These are phyloP conservation scores for Galleria mellonella DNA, from an alignment of 1,140 invertebrate genomes.

Conservation along the genomic window DNA sequence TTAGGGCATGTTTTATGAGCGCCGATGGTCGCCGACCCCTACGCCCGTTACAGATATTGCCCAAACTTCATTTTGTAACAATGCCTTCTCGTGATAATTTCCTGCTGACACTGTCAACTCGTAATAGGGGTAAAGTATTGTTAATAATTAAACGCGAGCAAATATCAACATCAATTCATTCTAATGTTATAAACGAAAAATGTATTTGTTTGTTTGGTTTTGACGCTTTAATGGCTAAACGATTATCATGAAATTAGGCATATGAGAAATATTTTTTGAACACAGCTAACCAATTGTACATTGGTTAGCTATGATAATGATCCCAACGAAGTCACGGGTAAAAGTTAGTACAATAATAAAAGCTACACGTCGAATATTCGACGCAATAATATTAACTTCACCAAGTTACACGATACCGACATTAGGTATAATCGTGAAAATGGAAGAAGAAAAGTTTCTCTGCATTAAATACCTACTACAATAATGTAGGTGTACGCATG, in stretches of 20 bases:
- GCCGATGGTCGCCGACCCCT: constrained; percentile 12
- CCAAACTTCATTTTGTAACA: constrained; percentile 22
- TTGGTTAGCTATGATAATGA: no score
- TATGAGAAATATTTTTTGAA: no score
- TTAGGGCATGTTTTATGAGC: constrained; percentile 37
- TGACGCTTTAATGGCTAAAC: no score
- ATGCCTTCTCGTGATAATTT: constrained; percentile 19
- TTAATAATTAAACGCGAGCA: constrained; percentile 30
- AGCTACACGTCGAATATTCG: not conserved
- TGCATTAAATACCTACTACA: not conserved
- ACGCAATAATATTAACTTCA: not conserved
- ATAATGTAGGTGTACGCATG: not conserved
- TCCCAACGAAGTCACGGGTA: no score
- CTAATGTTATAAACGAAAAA: no score
- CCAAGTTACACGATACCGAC: constrained; percentile 1
- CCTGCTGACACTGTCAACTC: constrained; percentile 12
- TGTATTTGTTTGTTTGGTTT: no score
- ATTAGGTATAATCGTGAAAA: constrained; percentile 6
- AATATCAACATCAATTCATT: no score
- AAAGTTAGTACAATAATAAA: no score
- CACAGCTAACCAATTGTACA: no score
- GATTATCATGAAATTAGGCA: no score
- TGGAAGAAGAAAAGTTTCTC: constrained; percentile 9
- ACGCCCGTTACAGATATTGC: constrained; percentile 15
- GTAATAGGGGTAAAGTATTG: constrained; percentile 21